Base-by-base conservation (phyloP, 1,140 invertebrate species). In the Aphelenchoides fujianensis region DNA sequence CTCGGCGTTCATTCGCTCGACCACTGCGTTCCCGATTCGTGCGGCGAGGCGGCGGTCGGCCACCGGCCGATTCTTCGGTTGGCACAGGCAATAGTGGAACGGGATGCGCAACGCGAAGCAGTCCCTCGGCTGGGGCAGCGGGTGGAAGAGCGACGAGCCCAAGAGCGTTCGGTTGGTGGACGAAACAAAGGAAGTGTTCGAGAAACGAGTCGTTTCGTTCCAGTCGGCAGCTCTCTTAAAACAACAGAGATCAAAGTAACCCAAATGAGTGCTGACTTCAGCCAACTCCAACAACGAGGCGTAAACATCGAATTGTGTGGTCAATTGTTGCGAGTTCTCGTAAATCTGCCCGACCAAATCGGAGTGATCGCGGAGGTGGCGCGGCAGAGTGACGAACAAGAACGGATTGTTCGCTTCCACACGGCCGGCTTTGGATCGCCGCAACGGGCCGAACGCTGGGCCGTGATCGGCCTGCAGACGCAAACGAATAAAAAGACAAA, bases 231-330 rank as follows among this genome's bases (percentile, higher is more conserved):
- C 28, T 5, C 7, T 59, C 19, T 59, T n/a, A n/a, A n/a, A n/a
- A 59, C 55, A 59, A 19, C 34, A 23, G 19, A 5, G 7, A 5
- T 59, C 34, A 5, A 7, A 59, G 5, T 5, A 12, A 12, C 23
- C 34, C 34, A 36, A 66, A 36, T 1, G 31, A 36, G 1, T 19
- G 31, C 34, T 35, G 27, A 66, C 63, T n/a, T 66, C n/a, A 19
- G 63, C 63, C 12, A 66, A n/a, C 3, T 66, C 27, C 16, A 37
- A 19, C 28, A 35, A 30, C 2, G 63, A n/a, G 1, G 63, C 63
- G 53, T 66, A 66, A 30, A 66, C 12, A 66, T 66, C 63, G 32
- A n/a, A 66, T 2, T 66, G 63, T 63, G 63, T 27, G 63, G 53
- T 12, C 16, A 66, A 30, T 31, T 34, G 32, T 30, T 66, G 27